Evolutionary conservation across 2,797 vertebrate species (phyloP).

Genomic region (Lates japonicus): DNA sequence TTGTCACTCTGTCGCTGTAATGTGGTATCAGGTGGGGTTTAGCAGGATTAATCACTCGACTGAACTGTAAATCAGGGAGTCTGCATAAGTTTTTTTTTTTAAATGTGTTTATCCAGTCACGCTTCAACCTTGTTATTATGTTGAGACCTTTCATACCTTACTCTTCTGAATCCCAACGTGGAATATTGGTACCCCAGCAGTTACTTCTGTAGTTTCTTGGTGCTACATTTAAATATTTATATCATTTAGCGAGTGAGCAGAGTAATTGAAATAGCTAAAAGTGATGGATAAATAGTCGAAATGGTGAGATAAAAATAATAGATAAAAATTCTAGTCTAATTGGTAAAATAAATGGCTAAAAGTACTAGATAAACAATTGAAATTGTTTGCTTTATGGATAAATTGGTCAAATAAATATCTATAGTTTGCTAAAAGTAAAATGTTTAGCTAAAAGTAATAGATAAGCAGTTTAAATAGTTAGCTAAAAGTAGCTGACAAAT

Average conservation of each 20-base stretch:
- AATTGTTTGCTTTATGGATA: background rate
- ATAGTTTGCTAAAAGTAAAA: no score
- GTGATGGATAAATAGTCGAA: no score
- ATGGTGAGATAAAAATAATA: no score
- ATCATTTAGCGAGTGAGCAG: background rate
- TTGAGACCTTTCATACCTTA: background rate
- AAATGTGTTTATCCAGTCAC: background rate
- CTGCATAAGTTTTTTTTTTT: background rate
- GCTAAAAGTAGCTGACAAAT: background rate
- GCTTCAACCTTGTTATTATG: background rate
- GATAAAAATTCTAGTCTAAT: background rate
- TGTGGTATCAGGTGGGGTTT: background rate
- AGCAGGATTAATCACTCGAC: constrained; percentile 16
- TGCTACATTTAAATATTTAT: background rate
- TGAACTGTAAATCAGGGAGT: background rate
- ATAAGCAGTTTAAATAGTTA: no score
- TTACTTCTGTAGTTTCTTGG: no score
- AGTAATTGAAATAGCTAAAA: background rate
- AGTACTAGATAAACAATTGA: background rate
- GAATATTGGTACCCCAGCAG: no score
- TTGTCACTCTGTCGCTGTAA: constrained; percentile 13
- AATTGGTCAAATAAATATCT: no score
- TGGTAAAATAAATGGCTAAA: no score
- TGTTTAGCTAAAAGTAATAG: no score
- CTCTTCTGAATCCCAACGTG: background rate